Base-by-base conservation (phyloP, 2,888 invertebrate genomes). In the Trichacis sp. region DNA sequence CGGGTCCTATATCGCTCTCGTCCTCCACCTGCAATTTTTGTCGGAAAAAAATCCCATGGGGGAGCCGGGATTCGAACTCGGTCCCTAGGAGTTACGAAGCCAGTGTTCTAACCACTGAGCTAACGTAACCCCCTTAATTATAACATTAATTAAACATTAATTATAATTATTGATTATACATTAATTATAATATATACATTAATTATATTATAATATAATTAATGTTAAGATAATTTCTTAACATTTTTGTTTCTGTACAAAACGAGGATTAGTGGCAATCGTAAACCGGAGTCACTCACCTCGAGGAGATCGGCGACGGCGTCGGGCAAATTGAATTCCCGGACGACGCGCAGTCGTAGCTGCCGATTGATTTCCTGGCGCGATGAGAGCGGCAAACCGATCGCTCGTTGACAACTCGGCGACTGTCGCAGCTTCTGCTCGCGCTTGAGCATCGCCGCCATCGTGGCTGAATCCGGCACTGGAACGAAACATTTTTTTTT, bases 241-340 rank as follows among this genome's bases (percentile, higher is more conserved):
- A 40, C 40, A 40, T 15, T 40, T 40, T 40, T 2, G 17, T 17
- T n/a, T 40, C 17, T 12, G 14, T 8, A 45, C 19, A 46, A 46
- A n/a, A 46, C 14, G 5, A 12, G 9, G 19, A 45, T n/a, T 20
- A 20, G n/a, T 20, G 45, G n/a, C 4, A 45, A 20, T 20, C 18
- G 20, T 2, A 20, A 9, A 20, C 1, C 4, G 8, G 9, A 5
- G 15, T 14, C 11, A 80, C 79, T 81, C 56, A 83, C 84, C 69
- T 92, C 92, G 52, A 94, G 85, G 74, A 94, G 88, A 83, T 93
- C 92, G 4, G 93, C 92, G 11, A 94, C 92, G 9, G 91, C 89
- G 84, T 98, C 97, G 0, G 97, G 97, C 63, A 97, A 88, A 77
- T 96, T 96, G 85, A 95, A 94, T 86, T 98, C 97, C 46, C 97